Base-by-base conservation (phyloP, 2,797 vertebrate genomes). In the Chromobotia macracanthus region DNA sequence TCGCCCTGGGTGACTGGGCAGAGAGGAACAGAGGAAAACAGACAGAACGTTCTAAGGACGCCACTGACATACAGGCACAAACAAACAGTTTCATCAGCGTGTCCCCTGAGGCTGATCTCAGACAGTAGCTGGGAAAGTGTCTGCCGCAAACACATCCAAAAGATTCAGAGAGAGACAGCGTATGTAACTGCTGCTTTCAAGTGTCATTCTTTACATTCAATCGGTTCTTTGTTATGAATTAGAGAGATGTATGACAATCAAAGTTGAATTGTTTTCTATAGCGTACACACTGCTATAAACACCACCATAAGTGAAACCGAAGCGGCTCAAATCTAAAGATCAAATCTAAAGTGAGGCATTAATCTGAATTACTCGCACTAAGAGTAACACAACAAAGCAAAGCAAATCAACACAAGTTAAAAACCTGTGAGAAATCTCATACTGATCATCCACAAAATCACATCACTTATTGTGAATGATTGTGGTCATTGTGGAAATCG, bases 61-160 rank as follows among this genome's bases (percentile, higher is more conserved):
- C 51, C 51, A 7, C 6, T 76, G 74, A 76, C 51, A 70, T 25
- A n/a, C 66, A 38, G 44, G 44, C 44, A 69, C 50, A 77, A 69
- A 77, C 55, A 77, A 50, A 77, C 75, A 38, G 53, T 77, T 60
- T 77, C 65, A 69, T 60, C 75, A 77, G 75, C 55, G 7, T 23
- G 25, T 77, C 75, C 55, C 75, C 75, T 12, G 66, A 77, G 75
- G 75, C 13, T 1, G 19, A 28, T 70, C 55, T 16, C 60, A 18
- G 28, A 18, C 56, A 19, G n/a, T 60, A 60, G 58, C 72, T 46
- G 18, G 56, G 44, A 74, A 63, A 10, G 44, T 50, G 56, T 74
- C 72, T 51, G 60, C 48, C 3, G 0, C 44, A 68, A 19, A 53
- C 35, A 28, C 65, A 68, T 46, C 63, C 50, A 67, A 48, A 21